Base-by-base conservation (phyloP, 64 coral and sea anemone genomes). In the Pocillopora damicornis region DNA sequence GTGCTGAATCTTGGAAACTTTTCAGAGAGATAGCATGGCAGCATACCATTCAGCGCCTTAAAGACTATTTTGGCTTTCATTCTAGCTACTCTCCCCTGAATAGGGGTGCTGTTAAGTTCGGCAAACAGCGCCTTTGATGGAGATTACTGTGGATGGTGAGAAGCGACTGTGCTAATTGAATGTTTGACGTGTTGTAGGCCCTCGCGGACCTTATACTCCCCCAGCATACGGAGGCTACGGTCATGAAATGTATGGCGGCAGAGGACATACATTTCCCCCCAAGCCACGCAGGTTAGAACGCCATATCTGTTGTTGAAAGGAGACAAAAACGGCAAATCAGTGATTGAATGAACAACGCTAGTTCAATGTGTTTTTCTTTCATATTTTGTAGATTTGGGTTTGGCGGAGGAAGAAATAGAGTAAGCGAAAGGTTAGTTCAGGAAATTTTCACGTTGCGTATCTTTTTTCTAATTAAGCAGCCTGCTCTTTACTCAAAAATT, bases 221-320 rank as follows among this genome's bases (percentile, higher is more conserved):
- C 94, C 88, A 68, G 87, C 81, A 45, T 86, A 86, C 25, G 87
- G 91, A 87, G 91, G 91, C 13, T 96, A 92, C 75, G 94, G 94
- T 15, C 91, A 88, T 81, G 94, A 96, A 13, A 88, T 91, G 87
- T 96, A 96, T 23, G 91, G 94, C 14, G 91, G 94, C 14, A 72
- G 89, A 90, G 94, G 90, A 59, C 94, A 96, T 59, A 96, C 94
- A 0, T 96, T 93, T 45, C 94, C 94, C 15, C 94, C 94, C 34
- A 96, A 96, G 74, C 94, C 94, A 17, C 74, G 94, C 60, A 86
- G 94, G 94, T 96, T 81, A 90, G 66, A 82, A 77, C 18, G n/a
- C 22, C 6, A 25, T 71, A 25, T 71, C 67, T 71, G 67, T 23
- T n/a, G n/a, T 30, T 25, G 9, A 71, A 5, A n/a, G 4, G 30